Percentiles rank a stretch among this genome's conserved stretches.
phyloP scores from a whole-genome alignment of 2,888 invertebrate species.

The Drosophila macrothrix region DNA sequence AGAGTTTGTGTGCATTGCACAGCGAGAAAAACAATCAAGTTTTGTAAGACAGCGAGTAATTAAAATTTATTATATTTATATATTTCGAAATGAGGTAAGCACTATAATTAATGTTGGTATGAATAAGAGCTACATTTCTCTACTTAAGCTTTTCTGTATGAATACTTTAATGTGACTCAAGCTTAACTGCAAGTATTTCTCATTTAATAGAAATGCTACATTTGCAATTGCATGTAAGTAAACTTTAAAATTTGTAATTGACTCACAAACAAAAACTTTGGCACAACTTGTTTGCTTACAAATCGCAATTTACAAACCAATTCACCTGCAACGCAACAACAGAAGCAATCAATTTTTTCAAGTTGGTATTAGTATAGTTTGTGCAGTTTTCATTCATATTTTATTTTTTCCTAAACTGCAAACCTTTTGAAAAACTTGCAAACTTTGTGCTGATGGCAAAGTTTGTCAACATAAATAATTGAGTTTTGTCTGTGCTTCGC shows the following conservation, averaged over 20 bases:
- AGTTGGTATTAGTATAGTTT: conserved; percentile 35
- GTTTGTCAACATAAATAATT: conserved; percentile 13
- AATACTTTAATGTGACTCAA: neutral
- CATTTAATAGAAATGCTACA: conserved; percentile 1
- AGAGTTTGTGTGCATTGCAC: conserved; percentile 1
- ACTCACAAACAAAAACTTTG: conserved; percentile 13
- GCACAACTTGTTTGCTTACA: conserved; percentile 13
- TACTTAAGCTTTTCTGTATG: neutral
- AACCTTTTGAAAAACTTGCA: neutral
- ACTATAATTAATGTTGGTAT: neutral
- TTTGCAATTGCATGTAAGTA: conserved; percentile 8
- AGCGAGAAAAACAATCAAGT: conserved; percentile 13
- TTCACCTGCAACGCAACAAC: conserved; percentile 21
- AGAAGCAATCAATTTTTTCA: conserved; percentile 35
- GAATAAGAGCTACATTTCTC: neutral
- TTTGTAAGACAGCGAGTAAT: neutral
- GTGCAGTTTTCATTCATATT: conserved; percentile 12
- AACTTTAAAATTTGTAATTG: conserved; percentile 27
- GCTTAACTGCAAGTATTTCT: neutral
- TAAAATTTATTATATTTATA: neutral
- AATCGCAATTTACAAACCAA: conserved; percentile 26
- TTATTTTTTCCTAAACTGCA: neutral
- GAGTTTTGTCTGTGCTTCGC: neutral
- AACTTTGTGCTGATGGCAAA: conserved; percentile 9
- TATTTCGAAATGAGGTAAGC: neutral